phyloP scores from a whole-genome alignment of 2,888 invertebrate species.

The Cheiracanthium punctorium region DNA sequence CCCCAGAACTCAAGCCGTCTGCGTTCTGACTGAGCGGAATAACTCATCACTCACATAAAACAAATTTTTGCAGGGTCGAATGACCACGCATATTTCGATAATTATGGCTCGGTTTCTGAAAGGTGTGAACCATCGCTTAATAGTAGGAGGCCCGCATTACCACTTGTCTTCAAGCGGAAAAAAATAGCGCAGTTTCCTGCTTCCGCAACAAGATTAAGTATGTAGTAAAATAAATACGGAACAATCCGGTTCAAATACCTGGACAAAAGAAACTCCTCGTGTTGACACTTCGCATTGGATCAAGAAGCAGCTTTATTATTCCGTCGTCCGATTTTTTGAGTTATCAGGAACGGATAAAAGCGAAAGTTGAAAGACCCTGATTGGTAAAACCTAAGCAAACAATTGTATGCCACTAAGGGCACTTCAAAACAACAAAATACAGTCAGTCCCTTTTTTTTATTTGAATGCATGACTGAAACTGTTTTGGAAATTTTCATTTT shows the following conservation, averaged over 20 bases:
- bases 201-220: background rate
- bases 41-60: too few relatives aligned
- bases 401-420: too few relatives aligned
- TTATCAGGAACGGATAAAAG: background rate
- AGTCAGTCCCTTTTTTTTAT: too few relatives aligned
- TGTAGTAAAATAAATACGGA: background rate
- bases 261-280: background rate
- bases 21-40: too few relatives aligned
- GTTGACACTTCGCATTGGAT: background rate
- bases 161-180: background rate
- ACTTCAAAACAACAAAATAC: too few relatives aligned
- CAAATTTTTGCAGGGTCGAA: background rate
- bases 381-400: background rate
- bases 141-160: background rate
- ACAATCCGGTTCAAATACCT: conserved; percentile 5
- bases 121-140: background rate
- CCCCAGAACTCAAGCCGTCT: too few relatives aligned
- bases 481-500: too few relatives aligned
- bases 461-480: too few relatives aligned
- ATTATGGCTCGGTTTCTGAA: background rate
- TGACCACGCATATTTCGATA: background rate
- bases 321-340: background rate
- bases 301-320: background rate
- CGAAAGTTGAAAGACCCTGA: background rate
- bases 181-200: background rate